Conservation (phyloP, 2,888 invertebrate genomes). For the Melanostoma mellinum region DNA sequence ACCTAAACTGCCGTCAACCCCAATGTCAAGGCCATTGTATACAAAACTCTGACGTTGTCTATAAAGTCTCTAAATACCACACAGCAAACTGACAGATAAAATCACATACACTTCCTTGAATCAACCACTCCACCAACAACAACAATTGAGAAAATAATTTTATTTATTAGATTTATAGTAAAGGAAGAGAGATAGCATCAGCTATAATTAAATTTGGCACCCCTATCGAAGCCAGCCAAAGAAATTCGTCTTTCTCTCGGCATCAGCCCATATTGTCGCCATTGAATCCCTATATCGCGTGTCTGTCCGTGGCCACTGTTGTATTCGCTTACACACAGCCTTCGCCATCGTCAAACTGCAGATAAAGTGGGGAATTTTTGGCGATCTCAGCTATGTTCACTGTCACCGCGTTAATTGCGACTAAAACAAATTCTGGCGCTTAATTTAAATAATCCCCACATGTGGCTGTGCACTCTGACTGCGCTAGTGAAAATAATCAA, state of each 20-base stretch:
- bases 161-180: conserved; percentile 48
- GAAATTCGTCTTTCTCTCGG: conserved; percentile 39
- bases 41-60: conserved; percentile 49
- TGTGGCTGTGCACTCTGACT: neutral
- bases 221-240: conserved; percentile 44
- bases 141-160: conserved; percentile 41
- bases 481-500: neutral
- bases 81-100: conserved; percentile 47
- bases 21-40: conserved; percentile 57
- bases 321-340: conserved; percentile 43
- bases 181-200: conserved; percentile 28
- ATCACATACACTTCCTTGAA: conserved; percentile 29
- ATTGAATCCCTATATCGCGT: conserved; percentile 65
- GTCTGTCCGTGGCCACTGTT: conserved; percentile 23
- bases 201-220: conserved; percentile 70
- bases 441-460: conserved; percentile 62
- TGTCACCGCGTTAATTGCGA: conserved; percentile 68
- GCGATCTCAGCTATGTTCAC: conserved; percentile 63
- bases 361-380: conserved; percentile 53
- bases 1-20: conserved; percentile 33
- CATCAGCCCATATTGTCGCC: conserved; percentile 32
- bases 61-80: conserved; percentile 31
- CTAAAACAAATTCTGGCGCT: conserved; percentile 69
- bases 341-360: conserved; percentile 17
- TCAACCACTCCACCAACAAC: conserved; percentile 3